phyloP scores from a whole-genome alignment of 2,797 vertebrate species.

The Gymnothorax javanicus region DNA sequence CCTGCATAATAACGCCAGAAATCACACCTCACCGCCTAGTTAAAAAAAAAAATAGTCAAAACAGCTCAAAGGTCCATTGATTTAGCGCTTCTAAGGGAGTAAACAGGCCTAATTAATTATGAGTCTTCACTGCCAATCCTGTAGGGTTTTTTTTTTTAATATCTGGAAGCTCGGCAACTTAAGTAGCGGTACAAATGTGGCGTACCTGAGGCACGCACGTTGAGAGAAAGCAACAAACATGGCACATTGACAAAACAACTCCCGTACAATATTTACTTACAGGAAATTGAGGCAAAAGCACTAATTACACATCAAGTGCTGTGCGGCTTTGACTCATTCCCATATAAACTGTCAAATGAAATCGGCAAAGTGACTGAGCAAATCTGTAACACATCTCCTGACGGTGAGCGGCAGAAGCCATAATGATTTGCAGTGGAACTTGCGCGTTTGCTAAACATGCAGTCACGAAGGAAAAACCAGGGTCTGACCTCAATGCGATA shows the following conservation, averaged over 20 bases:
- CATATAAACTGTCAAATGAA: not conserved
- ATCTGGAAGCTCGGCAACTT: not conserved
- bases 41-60: constrained; percentile 42
- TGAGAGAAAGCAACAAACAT: not conserved
- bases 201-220: not conserved
- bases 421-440: not conserved
- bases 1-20: constrained; percentile 41
- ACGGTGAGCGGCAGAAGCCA: not conserved
- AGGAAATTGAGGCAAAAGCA: not conserved
- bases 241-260: not conserved
- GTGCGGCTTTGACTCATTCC: not conserved
- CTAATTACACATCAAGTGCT: not conserved
- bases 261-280: no score
- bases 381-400: not conserved
- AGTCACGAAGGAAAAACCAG: not conserved
- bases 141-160: not conserved
- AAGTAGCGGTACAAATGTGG: not conserved
- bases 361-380: not conserved
- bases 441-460: not conserved
- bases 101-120: not conserved
- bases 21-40: constrained; percentile 38
- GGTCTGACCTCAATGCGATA: not conserved
- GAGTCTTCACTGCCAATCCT: not conserved
- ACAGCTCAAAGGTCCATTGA: constrained; percentile 32
- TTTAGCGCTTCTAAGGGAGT: constrained; percentile 21